Evolutionary conservation across 2,888 invertebrate species (phyloP), one percentile per base, ranked within the genome.

Genomic region (Dolichopus griseipennis): DNA sequence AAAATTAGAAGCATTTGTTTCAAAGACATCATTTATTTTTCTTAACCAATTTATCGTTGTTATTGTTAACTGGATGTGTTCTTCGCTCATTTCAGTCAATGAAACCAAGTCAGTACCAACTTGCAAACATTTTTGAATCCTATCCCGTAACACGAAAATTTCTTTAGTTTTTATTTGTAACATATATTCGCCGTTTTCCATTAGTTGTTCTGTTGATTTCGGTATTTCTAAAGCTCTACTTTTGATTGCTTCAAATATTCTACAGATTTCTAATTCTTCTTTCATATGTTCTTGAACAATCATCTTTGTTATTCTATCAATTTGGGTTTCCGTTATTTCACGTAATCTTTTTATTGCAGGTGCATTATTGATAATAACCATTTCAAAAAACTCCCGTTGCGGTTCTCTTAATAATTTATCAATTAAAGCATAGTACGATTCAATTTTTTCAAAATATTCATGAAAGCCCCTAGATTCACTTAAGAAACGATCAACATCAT

Each of bases 11-110:
- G 92, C 90, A 78, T 93, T 93, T 74, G 85, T 85, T 43, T 93
- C 91, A 75, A 95, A 90, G 68, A 94, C 87, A 0, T 90, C 89
- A 75, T 89, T 88, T 66, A 96, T 93, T 61, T 88, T 86, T 70
- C 85, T 85, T 1, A 94, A 82, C 95, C 95, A 95, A 73, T 89
- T 89, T 0, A 96, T 88, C 0, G 93, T 92, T 64, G 83, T 85
- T n/a, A 90, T 87, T 76, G 95, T 95, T 3, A 93, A 83, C 66
- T 87, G 86, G 63, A 94, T 87, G 75, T 95, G 94, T 65, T 90
- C 88, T 33, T 85, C 82, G 7, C 86, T 84, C 73, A 96, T 84
- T 67, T 88, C 85, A 8, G 91, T 90, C 78, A 92, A 86, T 75
- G 93, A 92, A 72, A 94, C 85, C 9, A 96, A 83, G 72, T 85